Percentiles rank a stretch among this genome's conserved stretches.
phyloP scores from a whole-genome alignment of 2,888 invertebrate species.

The Boloria euphrosyne region DNA sequence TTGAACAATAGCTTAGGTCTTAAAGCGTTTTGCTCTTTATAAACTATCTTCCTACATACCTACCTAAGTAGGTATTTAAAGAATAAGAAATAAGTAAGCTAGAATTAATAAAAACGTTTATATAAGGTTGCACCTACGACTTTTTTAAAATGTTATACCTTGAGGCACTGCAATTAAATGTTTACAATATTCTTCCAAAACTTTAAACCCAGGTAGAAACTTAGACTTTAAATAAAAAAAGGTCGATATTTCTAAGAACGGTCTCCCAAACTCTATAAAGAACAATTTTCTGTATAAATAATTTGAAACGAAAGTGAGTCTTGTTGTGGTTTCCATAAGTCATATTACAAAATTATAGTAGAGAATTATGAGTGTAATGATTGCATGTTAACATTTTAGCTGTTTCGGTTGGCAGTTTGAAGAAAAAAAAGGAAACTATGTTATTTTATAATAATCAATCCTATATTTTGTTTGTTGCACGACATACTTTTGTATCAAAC shows the following conservation, averaged over 20 bases:
- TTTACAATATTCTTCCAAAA: slow-evolving; percentile 25
- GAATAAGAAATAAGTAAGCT: not conserved
- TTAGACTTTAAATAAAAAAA: slow-evolving; percentile 47
- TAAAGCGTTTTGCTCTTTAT: too few species aligned
- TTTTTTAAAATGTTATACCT: slow-evolving; percentile 14
- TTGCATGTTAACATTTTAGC: slow-evolving; percentile 9
- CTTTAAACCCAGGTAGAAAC: slow-evolving; percentile 43
- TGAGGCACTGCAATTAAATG: slow-evolving; percentile 19
- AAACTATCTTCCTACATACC: too few species aligned
- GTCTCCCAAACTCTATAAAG: slow-evolving; percentile 43
- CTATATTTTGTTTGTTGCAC: too few species aligned
- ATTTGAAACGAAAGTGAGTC: not conserved
- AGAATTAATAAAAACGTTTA: not conserved
- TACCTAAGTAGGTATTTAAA: too few species aligned
- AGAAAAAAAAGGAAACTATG: slow-evolving; percentile 3
- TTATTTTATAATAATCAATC: not conserved
- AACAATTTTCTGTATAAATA: slow-evolving; percentile 44
- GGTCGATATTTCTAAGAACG: slow-evolving; percentile 64
- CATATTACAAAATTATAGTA: not conserved
- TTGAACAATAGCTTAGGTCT: too few species aligned
- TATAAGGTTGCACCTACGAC: not conserved
- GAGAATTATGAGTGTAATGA: slow-evolving; percentile 8
- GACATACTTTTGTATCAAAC: too few species aligned
- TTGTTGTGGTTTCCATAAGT: not conserved
- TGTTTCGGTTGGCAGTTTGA: slow-evolving; percentile 22